phyloP scores from a whole-genome alignment of 2,888 invertebrate species.

The Cryptophagus acutangulus region DNA sequence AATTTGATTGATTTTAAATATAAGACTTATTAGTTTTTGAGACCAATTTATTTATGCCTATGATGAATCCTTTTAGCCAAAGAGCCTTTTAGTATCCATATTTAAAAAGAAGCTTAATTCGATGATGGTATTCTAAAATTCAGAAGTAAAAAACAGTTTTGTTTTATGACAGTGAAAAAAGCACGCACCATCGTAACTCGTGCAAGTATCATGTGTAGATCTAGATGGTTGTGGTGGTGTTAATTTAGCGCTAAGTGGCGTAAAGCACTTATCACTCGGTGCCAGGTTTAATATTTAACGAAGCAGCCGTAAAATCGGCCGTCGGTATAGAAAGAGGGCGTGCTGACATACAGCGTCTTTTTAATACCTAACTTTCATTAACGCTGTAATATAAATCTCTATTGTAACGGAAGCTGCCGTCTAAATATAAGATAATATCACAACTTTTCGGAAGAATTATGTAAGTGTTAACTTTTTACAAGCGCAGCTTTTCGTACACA shows the following conservation, averaged over 20 bases:
- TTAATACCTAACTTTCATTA: constrained; percentile 48
- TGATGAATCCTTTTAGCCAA: no score
- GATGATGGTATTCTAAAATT: no score
- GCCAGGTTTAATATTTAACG: constrained; percentile 46
- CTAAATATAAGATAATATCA: constrained; percentile 46
- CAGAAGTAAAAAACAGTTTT: no score
- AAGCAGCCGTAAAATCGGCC: constrained; percentile 35
- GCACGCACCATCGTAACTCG: constrained; percentile 1
- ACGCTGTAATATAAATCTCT: constrained; percentile 46
- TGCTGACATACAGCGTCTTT: constrained; percentile 43
- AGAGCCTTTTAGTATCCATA: no score
- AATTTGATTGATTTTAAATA: neutral
- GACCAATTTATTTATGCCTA: no score
- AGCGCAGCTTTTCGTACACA: no score
- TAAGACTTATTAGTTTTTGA: no score
- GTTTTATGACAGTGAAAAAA: neutral
- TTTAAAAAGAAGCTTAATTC: no score
- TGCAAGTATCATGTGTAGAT: constrained; percentile 1
- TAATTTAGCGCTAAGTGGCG: constrained; percentile 43
- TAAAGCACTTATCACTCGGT: constrained; percentile 46
- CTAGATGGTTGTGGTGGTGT: constrained; percentile 27
- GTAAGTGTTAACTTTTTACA: constrained; percentile 41
- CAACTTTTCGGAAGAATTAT: constrained; percentile 36
- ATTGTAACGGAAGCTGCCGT: constrained; percentile 42
- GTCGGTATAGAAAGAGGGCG: constrained; percentile 29